Base-by-base conservation (phyloP, 2,888 invertebrate genomes). In the Polydrusus cervinus region DNA sequence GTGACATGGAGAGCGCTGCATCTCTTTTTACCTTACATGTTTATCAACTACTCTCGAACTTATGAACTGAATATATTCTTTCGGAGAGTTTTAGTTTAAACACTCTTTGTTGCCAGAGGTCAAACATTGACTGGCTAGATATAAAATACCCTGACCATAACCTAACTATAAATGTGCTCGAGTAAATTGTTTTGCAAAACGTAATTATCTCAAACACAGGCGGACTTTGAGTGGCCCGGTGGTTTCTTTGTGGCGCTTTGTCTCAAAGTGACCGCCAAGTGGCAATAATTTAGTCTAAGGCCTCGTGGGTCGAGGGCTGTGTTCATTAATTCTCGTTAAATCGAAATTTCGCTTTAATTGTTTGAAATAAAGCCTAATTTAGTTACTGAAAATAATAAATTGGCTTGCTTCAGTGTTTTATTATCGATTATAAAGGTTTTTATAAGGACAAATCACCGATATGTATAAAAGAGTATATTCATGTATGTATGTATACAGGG, bases 311-410 rank as follows among this genome's bases (percentile, higher is more conserved):
- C 20, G 20, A 38, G 51, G 18, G 53, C 38, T 13, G 20, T 53
- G 71, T 71, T 38, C 71, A 64, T 71, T 71, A 71, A 71, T 71
- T 71, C 43, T 43, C 43, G 64, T 64, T 64, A 71, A 71, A 55
- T 64, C 40, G 64, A 71, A 71, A 64, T 64, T 71, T 51, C 13
- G 14, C 16, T 10, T 20, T 71, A 71, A 71, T 71, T 71, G 40
- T 20, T 13, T 64, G 9, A 71, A 64, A 71, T 64, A 38, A 30
- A 38, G 57, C 45, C 60, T 14, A 49, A 61, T 68, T 55, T 57
- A 9, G 14, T 57, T 51, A 43, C 7, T n/a, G 45, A 3, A 13
- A n/a, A 45, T 25, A 3, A 7, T 13, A n/a, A n/a, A 45, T 11
- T 40, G 40, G 5, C 25, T 1, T 25, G 5, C 5, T 1, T 25